phyloP scores from a whole-genome alignment of 2,797 vertebrate genomes.

The Hypotaenidia philippensis region DNA sequence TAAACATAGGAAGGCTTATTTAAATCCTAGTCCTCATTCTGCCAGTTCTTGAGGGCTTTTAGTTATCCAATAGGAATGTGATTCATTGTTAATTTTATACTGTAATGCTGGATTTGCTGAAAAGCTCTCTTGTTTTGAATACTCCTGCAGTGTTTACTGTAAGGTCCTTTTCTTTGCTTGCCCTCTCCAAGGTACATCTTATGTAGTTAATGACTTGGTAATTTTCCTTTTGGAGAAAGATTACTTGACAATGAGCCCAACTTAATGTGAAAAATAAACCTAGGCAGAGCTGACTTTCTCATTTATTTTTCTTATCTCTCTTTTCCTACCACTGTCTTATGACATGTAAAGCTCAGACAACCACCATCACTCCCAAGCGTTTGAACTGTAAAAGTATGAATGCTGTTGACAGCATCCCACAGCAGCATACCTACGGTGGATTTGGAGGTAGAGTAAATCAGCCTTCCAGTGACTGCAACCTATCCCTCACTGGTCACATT shows the following conservation, averaged over 20 bases:
- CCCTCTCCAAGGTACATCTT: not conserved
- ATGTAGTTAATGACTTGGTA: not conserved
- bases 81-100: slow-evolving; percentile 13
- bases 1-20: slow-evolving; percentile 5
- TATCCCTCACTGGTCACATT: not conserved
- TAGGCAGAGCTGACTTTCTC: not conserved
- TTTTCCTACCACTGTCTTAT: not conserved
- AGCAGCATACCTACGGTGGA: not conserved
- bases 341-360: not conserved
- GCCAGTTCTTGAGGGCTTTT: not conserved
- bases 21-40: slow-evolving; percentile 21
- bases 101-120: not conserved
- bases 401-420: not conserved
- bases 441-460: not conserved
- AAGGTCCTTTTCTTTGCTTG: not conserved
- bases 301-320: not conserved
- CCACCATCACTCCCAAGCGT: not conserved
- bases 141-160: not conserved
- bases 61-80: not conserved
- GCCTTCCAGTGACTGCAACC: not conserved
- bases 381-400: not conserved
- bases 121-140: not conserved
- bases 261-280: not conserved
- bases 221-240: not conserved
- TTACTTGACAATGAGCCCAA: not conserved